These are phyloP conservation scores for Pseudococcus longispinus DNA, from an alignment of 2,888 invertebrate genomes.

Conservation along the genomic window DNA sequence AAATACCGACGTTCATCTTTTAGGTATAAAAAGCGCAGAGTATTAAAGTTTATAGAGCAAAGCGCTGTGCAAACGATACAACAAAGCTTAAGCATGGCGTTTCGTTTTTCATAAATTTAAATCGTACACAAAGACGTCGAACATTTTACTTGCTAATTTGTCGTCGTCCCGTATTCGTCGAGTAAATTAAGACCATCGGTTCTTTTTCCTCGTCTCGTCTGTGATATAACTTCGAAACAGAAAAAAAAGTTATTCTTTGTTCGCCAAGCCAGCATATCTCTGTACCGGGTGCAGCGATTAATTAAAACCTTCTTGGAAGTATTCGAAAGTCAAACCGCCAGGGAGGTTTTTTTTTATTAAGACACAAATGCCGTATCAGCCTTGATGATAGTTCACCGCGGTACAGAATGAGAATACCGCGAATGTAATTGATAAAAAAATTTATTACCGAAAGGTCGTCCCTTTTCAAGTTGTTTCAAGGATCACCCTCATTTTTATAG, in stretches of 20 bases:
- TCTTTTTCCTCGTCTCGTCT: background rate
- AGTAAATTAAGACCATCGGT: constrained; percentile 19
- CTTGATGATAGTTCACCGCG: background rate
- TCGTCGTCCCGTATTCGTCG: background rate
- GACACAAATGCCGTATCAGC: background rate
- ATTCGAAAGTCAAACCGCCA: background rate
- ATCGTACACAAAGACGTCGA: constrained; percentile 21
- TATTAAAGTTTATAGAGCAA: background rate
- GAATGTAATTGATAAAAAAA: constrained; percentile 41
- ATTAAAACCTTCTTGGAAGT: background rate
- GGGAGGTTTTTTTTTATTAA: background rate
- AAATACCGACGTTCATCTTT: constrained; percentile 14
- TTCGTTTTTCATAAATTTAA: constrained; percentile 40
- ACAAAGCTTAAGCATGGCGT: background rate
- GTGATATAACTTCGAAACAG: background rate
- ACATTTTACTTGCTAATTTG: constrained; percentile 42
- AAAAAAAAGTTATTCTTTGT: background rate
- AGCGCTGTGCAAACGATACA: background rate
- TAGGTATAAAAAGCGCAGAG: background rate
- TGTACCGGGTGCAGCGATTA: background rate
- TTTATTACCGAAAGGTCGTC: constrained; percentile 39
- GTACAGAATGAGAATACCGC: background rate
- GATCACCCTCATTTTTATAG: constrained; percentile 33
- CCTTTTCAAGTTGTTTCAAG: constrained; percentile 42
- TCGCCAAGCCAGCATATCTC: background rate